A percentile compares a stretch with the other conserved stretches of the same genome.
Conservation (phyloP, 2,888 invertebrate species). For the Acheta domesticus region DNA sequence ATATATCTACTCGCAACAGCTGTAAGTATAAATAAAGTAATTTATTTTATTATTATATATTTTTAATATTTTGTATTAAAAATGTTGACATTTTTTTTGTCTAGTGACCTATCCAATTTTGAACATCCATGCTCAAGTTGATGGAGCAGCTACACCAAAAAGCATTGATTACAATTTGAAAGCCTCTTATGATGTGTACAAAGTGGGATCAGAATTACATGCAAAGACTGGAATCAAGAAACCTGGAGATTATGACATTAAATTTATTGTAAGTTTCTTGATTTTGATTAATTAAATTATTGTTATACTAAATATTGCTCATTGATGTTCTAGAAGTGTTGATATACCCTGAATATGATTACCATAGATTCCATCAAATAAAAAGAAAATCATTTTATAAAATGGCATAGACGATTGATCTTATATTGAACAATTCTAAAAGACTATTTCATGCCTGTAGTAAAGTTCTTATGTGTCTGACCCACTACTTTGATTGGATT, state of each 20-base stretch:
- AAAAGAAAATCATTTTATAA: too few relatives aligned
- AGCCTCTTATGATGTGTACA: constrained; percentile 57
- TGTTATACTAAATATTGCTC: neutral
- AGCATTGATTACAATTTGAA: constrained; percentile 57
- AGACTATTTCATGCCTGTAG: too few relatives aligned
- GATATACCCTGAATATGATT: too few relatives aligned
- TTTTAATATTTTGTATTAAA: neutral
- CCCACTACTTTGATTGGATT: too few relatives aligned
- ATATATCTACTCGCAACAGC: constrained; percentile 54
- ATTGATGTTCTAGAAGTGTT: neutral
- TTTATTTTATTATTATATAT: constrained; percentile 24
- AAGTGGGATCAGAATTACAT: constrained; percentile 48
- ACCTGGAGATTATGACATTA: constrained; percentile 55
- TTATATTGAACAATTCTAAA: too few relatives aligned
- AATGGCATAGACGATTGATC: too few relatives aligned
- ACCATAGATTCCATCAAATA: too few relatives aligned
- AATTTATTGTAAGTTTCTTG: constrained; percentile 55
- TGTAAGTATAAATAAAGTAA: constrained; percentile 39
- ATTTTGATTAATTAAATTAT: constrained; percentile 45
- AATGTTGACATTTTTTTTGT: constrained; percentile 26
- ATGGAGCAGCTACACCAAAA: constrained; percentile 58
- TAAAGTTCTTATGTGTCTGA: too few relatives aligned
- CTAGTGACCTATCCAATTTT: constrained; percentile 56
- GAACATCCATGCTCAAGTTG: constrained; percentile 53
- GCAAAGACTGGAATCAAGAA: constrained; percentile 48